Base-by-base conservation (phyloP, 2,113 vertebrate genomes). In the Hyla sarda region DNA sequence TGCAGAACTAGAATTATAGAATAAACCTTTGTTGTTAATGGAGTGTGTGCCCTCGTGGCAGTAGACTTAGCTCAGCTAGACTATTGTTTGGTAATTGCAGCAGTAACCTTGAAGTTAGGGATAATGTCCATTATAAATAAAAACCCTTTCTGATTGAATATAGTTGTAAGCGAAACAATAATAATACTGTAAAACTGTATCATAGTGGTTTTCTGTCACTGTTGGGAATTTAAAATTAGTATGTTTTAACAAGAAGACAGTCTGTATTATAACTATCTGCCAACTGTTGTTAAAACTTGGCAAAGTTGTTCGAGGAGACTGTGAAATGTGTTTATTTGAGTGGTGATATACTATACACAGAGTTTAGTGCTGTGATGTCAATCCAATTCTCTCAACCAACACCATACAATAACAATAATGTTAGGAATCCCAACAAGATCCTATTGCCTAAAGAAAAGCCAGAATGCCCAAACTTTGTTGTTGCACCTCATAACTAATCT, bases 331-430 rank as follows among this genome's bases (percentile, higher is more conserved):
- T 77, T 77, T 77, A 32, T 77, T 52, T 77, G 47, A n/a, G 30
- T 58, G 76, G 32, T 79, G 30, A 79, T 58, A 79, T 79, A n/a
- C 76, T 79, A 23, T 34, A 79, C 54, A 37, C 52, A 58, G 13
- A 52, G 30, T 56, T 79, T 58, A 79, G 37, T n/a, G 50, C 19
- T 50, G 32, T 37, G 52, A 79, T 58, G 30, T 58, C 30, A 79
- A 34, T 79, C 52, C 76, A 79, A 50, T 79, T 37, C 47, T 17
- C 52, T 37, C 32, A 34, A 34, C 30, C 58, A 79, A 54, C 14
- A 54, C 5, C 23, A 34, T 28, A 77, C 30, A 54, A 32, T 56
- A 77, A 77, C 30, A 54, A 32, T 56, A 77, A 54, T 54, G 28
- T 32, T 77, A 21, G 50, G 75, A 77, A 77, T 77, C 50, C 37